These are phyloP conservation scores for Syrista parreyssii DNA, from an alignment of 2,888 invertebrate species.

Conservation along the genomic window DNA sequence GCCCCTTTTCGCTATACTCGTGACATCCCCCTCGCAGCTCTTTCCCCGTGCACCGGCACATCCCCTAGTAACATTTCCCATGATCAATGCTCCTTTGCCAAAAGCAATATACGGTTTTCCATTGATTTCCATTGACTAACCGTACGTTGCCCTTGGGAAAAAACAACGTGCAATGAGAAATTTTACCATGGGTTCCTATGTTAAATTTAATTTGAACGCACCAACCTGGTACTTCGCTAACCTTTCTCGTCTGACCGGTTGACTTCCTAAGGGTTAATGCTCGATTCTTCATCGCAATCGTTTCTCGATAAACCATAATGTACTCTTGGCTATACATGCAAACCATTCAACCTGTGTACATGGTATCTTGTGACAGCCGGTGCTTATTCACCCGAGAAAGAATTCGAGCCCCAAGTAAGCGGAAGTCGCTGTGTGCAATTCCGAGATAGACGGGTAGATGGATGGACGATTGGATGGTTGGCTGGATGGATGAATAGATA, in stretches of 20 bases:
- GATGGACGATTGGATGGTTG: not conserved
- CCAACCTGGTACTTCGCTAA: constrained; percentile 1
- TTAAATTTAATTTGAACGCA: constrained; percentile 21
- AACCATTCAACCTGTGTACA: not conserved
- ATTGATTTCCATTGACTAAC: too few relatives aligned
- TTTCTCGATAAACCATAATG: not conserved
- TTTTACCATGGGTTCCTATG: too few relatives aligned
- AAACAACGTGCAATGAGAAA: too few relatives aligned
- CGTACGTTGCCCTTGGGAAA: too few relatives aligned
- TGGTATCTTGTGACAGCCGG: not conserved
- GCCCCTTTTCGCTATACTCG: not conserved
- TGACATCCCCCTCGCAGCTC: constrained; percentile 4
- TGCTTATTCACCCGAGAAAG: not conserved
- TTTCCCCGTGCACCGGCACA: not conserved
- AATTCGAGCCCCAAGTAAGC: not conserved
- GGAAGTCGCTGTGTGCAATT: not conserved
- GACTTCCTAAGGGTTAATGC: constrained; percentile 17
- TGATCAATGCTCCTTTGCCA: too few relatives aligned
- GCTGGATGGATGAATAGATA: not conserved
- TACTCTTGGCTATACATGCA: not conserved
- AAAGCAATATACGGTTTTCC: too few relatives aligned
- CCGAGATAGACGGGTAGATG: not conserved
- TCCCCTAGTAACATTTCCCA: not conserved
- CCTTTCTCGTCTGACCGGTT: not conserved
- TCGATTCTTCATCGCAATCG: not conserved